Base-by-base conservation (phyloP, 1,140 invertebrate species). In the Patella vulgata region DNA sequence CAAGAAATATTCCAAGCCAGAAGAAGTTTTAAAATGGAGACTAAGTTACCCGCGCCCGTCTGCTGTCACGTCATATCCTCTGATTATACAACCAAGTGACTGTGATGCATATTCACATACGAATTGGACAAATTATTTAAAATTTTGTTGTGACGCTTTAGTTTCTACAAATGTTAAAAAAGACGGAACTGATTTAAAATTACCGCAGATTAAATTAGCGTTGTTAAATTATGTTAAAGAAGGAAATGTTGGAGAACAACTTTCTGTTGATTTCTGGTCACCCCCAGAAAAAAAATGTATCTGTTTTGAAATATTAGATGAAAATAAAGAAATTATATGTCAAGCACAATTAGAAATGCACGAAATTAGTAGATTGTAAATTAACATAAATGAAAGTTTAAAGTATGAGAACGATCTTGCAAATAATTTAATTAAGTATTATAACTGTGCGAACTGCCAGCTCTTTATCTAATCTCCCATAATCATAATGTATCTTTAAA, bases 1-100 rank as follows among this genome's bases (percentile, higher is more conserved):
- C 44, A 50, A 61, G 1, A 59, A 68, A 46, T 63, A 56, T 21
- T 56, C 59, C 4, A 46, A 55, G 48, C 25, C 36, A 12, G 39
- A 62, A 12, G 28, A 43, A 17, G 51, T 66, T 11, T 50, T 69
- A 12, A 65, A 54, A 17, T 23, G 23, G 21, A 23, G 5, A 48
- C 14, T 28, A 14, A 48, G 25, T 48, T 23, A 48, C 12, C n/a
- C 12, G 33, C 33, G 33, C 5, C 33, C 33, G 14, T 8, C 5
- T 36, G 14, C 5, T 14, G 3, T 48, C 46, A 48, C 21, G 14
- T 48, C 46, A 48, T 48, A 48, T 25, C 25, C 46, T 21, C 23
- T 48, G 23, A 48, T 23, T 21, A 28, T 48, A 48, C 46, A 48
- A 8, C 6, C 46, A 48, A 48, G 46, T 48, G 46, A 48, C 25